Evolutionary conservation across 1,140 invertebrate genomes (phyloP), one percentile per base, ranked within the genome.

Genomic region (Drosophila ambigua): DNA sequence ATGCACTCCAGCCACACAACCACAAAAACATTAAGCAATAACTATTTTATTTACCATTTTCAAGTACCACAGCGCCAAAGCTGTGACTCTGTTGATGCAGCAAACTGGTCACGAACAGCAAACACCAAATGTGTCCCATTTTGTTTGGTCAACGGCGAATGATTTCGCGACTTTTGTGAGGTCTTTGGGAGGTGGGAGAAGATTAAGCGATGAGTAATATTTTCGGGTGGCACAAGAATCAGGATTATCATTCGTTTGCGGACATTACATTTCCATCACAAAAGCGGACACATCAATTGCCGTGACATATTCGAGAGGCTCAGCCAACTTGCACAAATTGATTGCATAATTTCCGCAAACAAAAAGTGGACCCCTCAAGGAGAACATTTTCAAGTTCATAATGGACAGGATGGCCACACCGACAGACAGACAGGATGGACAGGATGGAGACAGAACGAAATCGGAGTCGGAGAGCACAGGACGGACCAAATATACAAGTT

Each of bases 291-390:
- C 39, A 26, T 50, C 58, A 62, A 76, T 76, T 69, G 50, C 41
- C 57, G 61, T 79, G 75, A 57, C 79, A 83, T 72, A 79, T 79
- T 83, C 46, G 45, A 79, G 72, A 11, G 51, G 65, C 20, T 63
- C 69, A 65, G 54, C 65, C 78, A 75, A 87, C 65, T 85, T 78
- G 82, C 82, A 85, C 69, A 85, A 85, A 85, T 85, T 85, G 74
- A 87, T 87, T 87, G 83, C 82, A 82, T 85, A 85, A 87, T 85
- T 82, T 87, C 82, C 78, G 83, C 63, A 68, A 73, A 77, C 67
- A 63, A 72, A 67, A 81, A 77, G 35, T 81, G 11, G 11, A 39
- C 59, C 52, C 61, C 57, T 49, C 51, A 23, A 41, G 63, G 72
- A 58, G 48, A 45, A 44, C 55, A 75, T 71, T 87, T 81, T 87